Base-by-base conservation (phyloP, 30 jellyfish, hydroid and myxozoan species). In the Morbakka virulenta region DNA sequence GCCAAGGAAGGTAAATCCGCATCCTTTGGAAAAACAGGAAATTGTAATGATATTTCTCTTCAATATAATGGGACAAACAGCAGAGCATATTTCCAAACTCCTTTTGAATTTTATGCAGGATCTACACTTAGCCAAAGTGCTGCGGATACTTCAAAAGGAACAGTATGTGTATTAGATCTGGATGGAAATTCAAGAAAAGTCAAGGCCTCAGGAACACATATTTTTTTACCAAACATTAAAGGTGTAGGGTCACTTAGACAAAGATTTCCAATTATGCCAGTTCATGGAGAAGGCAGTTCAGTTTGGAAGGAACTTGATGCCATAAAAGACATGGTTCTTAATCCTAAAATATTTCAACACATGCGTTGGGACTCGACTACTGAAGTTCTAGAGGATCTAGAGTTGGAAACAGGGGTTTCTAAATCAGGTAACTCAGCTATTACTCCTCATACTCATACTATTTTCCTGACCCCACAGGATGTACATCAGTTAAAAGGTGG, bases 261-360 rank as follows among this genome's bases (percentile, higher is more conserved):
- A 33, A 62, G 97, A 24, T 90, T 76, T 68, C 97, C 97, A 20
- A 84, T 90, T 28, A 76, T 90, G 89, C 97, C 97, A 0, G 87
- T 90, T 23, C 97, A 90, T 52, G 97, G 97, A 4, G 97, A 90
- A 78, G 96, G 97, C 14, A 28, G 94, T 33, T 62, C 97, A 25
- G 97, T 83, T 3, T 90, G 97, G 97, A 90, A 90, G 79, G 97
- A 90, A 48, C 66, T 90, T 30, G 83, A 90, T 52, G 97, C 97
- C 0, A 24, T 90, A 20, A 77, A 72, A 63, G 97, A 83, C 32
- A 65, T 80, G 26, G 87, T 83, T 24, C 78, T 90, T 95, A 68
- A 89, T 53, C 95, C 89, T 28, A 49, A 66, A 34, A 70, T 73
- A 26, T 79, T 74, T 41, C 47, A 64, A 35, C 47, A 50, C 11